phyloP scores from a whole-genome alignment of 2,113 vertebrate species.

The Thunnus thynnus region DNA sequence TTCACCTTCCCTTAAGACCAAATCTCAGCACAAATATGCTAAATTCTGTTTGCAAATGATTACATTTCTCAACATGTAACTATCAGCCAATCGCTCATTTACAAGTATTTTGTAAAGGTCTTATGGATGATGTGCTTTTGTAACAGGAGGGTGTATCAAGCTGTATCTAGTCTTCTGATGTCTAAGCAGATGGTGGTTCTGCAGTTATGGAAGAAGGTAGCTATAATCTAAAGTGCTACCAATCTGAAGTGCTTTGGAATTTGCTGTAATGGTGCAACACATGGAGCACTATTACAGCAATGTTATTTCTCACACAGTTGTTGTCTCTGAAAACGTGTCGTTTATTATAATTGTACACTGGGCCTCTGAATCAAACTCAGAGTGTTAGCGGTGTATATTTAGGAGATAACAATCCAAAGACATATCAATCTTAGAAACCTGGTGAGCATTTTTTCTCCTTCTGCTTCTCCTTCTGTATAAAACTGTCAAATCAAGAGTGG shows the following conservation, averaged over 20 bases:
- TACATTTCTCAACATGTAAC: neutral
- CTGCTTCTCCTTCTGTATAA: neutral
- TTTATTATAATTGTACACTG: conserved; percentile 25
- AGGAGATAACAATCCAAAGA: conserved; percentile 1
- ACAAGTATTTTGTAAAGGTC: neutral
- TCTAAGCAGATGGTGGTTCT: conserved; percentile 51
- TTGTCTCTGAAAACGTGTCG: conserved; percentile 23
- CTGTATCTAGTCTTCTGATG: conserved; percentile 17
- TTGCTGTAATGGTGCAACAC: conserved; percentile 55
- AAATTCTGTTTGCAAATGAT: neutral
- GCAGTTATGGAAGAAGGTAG: conserved; percentile 49
- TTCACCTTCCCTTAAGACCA: neutral
- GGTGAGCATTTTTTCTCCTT: neutral
- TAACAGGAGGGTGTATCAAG: neutral
- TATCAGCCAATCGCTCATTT: neutral
- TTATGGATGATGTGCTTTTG: conserved; percentile 2
- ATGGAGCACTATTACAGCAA: conserved; percentile 32
- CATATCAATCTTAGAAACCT: neutral
- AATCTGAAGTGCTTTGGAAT: conserved; percentile 49
- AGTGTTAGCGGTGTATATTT: conserved; percentile 2
- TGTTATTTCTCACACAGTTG: conserved; percentile 43
- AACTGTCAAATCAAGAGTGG: conserved; percentile 4
- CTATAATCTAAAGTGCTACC: conserved; percentile 50
- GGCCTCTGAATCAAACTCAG: neutral
- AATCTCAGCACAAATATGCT: neutral